phyloP scores from a whole-genome alignment of 1,140 invertebrate species.

The Augochlora pura region DNA sequence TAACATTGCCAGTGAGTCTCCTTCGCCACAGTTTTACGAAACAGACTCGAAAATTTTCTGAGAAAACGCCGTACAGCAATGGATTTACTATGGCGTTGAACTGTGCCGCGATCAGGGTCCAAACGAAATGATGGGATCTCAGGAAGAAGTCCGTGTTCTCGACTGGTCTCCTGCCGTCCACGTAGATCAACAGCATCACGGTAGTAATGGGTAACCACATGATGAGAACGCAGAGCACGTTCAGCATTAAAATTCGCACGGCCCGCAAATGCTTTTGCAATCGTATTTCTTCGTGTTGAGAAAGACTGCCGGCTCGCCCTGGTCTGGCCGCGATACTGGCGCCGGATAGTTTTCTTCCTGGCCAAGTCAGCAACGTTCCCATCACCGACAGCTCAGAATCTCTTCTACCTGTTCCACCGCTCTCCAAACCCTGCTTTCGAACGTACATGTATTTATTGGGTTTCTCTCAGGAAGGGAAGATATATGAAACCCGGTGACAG shows the following conservation, averaged over 20 bases:
- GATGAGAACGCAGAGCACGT: slow-evolving; percentile 81
- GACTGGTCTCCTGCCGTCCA: slow-evolving; percentile 80
- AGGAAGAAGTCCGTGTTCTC: slow-evolving; percentile 81
- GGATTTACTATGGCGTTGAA: slow-evolving; percentile 90
- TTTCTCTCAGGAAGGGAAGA: no score
- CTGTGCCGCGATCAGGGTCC: slow-evolving; percentile 83
- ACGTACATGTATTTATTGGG: not conserved
- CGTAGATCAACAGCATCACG: slow-evolving; percentile 81
- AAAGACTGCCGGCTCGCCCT: slow-evolving; percentile 77
- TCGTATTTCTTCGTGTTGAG: slow-evolving; percentile 80
- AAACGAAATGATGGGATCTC: slow-evolving; percentile 81
- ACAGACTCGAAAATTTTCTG: slow-evolving; percentile 87
- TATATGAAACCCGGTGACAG: no score
- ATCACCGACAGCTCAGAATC: slow-evolving; percentile 80
- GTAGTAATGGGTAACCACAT: slow-evolving; percentile 84
- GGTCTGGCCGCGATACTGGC: slow-evolving; percentile 68
- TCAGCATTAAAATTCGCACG: slow-evolving; percentile 81
- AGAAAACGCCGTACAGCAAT: slow-evolving; percentile 88
- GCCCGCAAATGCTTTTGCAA: slow-evolving; percentile 82
- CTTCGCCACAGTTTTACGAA: slow-evolving; percentile 75
- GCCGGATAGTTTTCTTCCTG: slow-evolving; percentile 75
- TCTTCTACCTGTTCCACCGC: slow-evolving; percentile 64
- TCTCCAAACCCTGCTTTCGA: slow-evolving; percentile 47
- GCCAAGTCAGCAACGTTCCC: slow-evolving; percentile 79
- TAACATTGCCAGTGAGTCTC: slow-evolving; percentile 39